Evolutionary conservation across 2,888 invertebrate genomes (phyloP).

Genomic region (Acanthosoma haemorrhoidale): DNA sequence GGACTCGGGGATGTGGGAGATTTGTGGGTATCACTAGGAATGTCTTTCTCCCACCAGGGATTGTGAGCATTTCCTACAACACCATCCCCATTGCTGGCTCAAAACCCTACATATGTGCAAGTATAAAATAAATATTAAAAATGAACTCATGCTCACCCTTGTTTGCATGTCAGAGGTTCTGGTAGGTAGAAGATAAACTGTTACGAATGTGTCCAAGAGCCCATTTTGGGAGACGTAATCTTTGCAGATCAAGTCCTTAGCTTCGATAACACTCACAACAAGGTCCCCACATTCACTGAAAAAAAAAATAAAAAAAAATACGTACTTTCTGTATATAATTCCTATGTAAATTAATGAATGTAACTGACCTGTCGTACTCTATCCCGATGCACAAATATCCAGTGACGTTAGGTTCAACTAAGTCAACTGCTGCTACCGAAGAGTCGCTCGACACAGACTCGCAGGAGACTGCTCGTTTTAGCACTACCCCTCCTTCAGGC

Average conservation of each 20-base stretch:
- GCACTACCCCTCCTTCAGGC: constrained; percentile 32
- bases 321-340: not conserved
- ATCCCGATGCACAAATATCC: constrained; percentile 71
- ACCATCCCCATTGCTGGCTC: no score
- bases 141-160: no score
- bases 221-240: constrained; percentile 52
- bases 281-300: constrained; percentile 53
- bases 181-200: constrained; percentile 68
- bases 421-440: constrained; percentile 63
- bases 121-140: no score
- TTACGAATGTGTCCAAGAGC: constrained; percentile 64
- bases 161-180: constrained; percentile 63
- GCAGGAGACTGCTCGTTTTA: constrained; percentile 64
- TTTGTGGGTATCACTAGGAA: no score
- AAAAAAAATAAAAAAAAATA: constrained; percentile 25
- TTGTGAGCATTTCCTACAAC: no score
- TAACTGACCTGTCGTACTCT: constrained; percentile 66
- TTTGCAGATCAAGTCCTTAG: constrained; percentile 62
- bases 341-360: constrained; percentile 4
- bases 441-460: constrained; percentile 77
- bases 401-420: constrained; percentile 64
- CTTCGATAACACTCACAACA: constrained; percentile 68
- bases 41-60: no score
- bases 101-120: no score
- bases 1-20: no score